phyloP scores from a whole-genome alignment of 2,797 vertebrate genomes.

The Poecilia picta region DNA sequence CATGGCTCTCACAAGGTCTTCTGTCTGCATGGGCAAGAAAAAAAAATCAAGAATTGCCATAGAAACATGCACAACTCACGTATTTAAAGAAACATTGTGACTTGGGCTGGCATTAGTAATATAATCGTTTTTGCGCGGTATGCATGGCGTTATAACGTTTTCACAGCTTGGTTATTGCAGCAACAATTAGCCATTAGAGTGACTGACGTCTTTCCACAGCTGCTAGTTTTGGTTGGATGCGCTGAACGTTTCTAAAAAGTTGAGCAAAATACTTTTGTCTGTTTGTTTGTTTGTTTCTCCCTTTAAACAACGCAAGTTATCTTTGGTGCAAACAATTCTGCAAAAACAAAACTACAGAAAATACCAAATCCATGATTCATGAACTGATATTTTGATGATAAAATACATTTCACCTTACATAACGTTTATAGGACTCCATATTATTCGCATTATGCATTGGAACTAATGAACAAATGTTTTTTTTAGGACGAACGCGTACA shows the following conservation, averaged over 20 bases:
- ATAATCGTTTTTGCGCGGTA: constrained; percentile 6
- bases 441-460: not conserved
- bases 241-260: not conserved
- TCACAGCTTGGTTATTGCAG: not conserved
- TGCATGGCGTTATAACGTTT: not conserved
- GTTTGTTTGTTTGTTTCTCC: no score
- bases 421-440: not conserved
- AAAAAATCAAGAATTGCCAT: constrained; percentile 43
- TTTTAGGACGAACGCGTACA: not conserved
- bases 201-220: constrained; percentile 7
- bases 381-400: not conserved
- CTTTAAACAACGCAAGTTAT: not conserved
- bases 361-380: not conserved
- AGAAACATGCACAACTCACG: constrained; percentile 31
- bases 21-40: constrained; percentile 49
- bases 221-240: constrained; percentile 7
- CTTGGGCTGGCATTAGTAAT: constrained; percentile 18
- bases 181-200: constrained; percentile 5
- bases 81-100: constrained; percentile 41
- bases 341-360: not conserved
- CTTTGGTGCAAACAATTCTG: not conserved
- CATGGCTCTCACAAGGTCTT: constrained; percentile 69
- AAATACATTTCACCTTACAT: not conserved
- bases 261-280: not conserved
- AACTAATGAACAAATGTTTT: not conserved